Evolutionary conservation across 2,797 vertebrate genomes (phyloP), one percentile per base, ranked within the genome.

Genomic region (Atherinosoma microstoma): DNA sequence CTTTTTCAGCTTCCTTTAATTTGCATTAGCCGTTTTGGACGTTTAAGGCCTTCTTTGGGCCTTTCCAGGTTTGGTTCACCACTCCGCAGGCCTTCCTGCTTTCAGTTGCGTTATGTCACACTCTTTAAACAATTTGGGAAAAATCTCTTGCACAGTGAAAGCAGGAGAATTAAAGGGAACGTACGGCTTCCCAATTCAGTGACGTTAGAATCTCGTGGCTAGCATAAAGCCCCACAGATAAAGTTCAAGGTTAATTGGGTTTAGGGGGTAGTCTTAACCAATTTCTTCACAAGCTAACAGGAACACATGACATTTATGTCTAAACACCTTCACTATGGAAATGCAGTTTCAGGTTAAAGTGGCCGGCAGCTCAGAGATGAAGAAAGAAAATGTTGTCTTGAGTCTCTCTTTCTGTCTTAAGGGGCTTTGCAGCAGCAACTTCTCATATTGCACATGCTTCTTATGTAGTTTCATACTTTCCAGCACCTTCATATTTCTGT

Each of bases 11-110:
- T 27, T 29, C n/a, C 36, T 57, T 32, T 32, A 32, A 32, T 20
- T 57, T 54, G 13, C 32, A 60, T 18, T 29, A 68, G 34, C 58
- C 61, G 18, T 67, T 67, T 64, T 64, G 45, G 75, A 81, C 18
- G 16, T 15, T 36, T 35, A 1, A 63, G 58, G 42, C 36, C 24
- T 22, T 56, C 60, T 66, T 13, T 22, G 53, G 30, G 9, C 11
- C 54, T 54, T 66, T 81, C 30, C 20, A 58, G 66, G 29, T 51
- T 49, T 30, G 35, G 20, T 59, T 76, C 62, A 63, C 35, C 58
- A 40, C 63, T 42, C 40, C 27, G 42, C 20, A 38, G 60, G 32
- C 18, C 6, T 75, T 27, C 36, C 0, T 36, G 63, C 60, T 53
- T 76, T 73, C 9, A 59, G 38, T 63, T 58, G 38, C 9, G 2